A percentile compares a stretch with the other conserved stretches of the same genome.
These are phyloP conservation scores for Yasuhikotakia modesta DNA, from an alignment of 2,797 vertebrate genomes.

Conservation along the genomic window DNA sequence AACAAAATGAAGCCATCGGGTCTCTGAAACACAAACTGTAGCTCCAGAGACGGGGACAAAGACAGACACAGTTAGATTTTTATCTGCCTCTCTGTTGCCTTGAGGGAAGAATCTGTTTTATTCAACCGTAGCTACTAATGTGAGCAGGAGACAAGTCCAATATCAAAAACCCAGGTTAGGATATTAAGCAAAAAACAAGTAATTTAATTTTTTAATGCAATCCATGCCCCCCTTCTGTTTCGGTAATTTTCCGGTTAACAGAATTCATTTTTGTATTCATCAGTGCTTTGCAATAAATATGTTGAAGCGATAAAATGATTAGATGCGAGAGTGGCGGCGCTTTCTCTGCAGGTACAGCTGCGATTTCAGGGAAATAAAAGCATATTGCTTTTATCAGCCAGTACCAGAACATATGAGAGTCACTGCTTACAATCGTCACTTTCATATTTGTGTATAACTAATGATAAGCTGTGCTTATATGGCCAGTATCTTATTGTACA, in stretches of 20 bases:
- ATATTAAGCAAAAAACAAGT: constrained; percentile 9
- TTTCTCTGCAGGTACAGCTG: not conserved
- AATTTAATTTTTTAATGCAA: constrained; percentile 34
- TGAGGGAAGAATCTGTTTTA: constrained; percentile 49
- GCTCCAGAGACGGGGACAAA: constrained; percentile 53
- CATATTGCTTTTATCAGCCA: not conserved
- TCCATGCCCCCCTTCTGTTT: constrained; percentile 45
- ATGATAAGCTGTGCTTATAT: not conserved
- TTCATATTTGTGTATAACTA: not conserved
- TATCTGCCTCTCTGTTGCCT: constrained; percentile 47
- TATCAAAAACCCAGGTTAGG: not conserved
- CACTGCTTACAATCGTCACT: not conserved
- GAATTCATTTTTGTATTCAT: constrained; percentile 64
- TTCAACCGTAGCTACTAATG: constrained; percentile 11
- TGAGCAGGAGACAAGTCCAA: constrained; percentile 13
- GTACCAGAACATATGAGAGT: not conserved
- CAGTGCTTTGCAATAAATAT: constrained; percentile 54
- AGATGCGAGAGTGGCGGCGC: not conserved
- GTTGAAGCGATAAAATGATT: constrained; percentile 53
- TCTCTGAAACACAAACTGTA: constrained; percentile 60
- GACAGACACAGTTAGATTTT: constrained; percentile 54
- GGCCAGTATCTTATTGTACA: not conserved
- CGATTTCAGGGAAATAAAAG: constrained; percentile 17
- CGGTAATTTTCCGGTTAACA: constrained; percentile 55
- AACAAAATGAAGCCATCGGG: constrained; percentile 56